Conservation (phyloP, 1,140 invertebrate genomes). For the Oryzaephilus surinamensis region DNA sequence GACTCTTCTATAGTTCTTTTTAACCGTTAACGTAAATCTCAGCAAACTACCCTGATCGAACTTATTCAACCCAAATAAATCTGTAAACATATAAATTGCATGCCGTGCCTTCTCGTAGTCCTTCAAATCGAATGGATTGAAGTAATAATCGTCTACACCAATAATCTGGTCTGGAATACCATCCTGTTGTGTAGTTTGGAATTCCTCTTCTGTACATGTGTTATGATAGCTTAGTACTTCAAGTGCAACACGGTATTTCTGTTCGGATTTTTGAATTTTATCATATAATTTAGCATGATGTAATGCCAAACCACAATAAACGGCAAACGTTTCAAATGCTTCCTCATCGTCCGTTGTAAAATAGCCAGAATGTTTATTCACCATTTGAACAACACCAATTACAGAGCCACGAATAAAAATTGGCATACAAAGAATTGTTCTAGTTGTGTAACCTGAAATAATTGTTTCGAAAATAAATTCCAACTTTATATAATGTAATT, state of each 20-base stretch:
- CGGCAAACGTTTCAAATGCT: constrained; percentile 72
- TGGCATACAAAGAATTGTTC: constrained; percentile 75
- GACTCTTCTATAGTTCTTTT: constrained; percentile 72
- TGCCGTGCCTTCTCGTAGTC: constrained; percentile 58
- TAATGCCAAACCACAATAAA: constrained; percentile 75
- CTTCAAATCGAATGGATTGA: constrained; percentile 57
- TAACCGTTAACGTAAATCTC: constrained; percentile 66
- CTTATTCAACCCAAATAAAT: constrained; percentile 39
- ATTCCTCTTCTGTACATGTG: constrained; percentile 61
- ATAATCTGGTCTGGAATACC: constrained; percentile 32
- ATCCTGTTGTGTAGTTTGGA: constrained; percentile 40
- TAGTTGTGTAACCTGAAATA: constrained; percentile 49
- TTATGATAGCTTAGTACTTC: constrained; percentile 79
- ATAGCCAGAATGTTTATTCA: constrained; percentile 60
- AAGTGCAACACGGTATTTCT: constrained; percentile 67
- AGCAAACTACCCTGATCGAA: constrained; percentile 54
- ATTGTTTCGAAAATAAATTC: neutral
- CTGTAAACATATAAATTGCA: constrained; percentile 69
- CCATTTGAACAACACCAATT: constrained; percentile 76
- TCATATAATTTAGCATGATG: constrained; percentile 80
- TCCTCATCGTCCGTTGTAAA: constrained; percentile 71
- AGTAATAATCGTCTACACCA: constrained; percentile 51
- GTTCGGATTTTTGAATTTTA: constrained; percentile 70
- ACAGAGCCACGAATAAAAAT: constrained; percentile 64
- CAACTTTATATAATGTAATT: neutral